Percentiles rank a stretch among this genome's conserved stretches.
Evolutionary conservation across 2,888 invertebrate species (phyloP).

Genomic region (Drosophila kokeensis): DNA sequence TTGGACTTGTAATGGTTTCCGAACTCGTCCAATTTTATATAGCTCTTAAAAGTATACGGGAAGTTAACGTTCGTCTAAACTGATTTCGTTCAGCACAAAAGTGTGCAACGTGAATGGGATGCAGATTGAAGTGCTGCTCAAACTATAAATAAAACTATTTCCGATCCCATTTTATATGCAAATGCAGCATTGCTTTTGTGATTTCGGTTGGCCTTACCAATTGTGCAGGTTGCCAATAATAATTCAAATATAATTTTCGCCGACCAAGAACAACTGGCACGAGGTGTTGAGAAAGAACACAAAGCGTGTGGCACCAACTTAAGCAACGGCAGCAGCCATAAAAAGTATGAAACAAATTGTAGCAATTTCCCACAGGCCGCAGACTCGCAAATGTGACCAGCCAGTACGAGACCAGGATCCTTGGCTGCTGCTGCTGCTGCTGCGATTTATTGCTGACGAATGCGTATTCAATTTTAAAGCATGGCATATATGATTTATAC

Average conservation of each 20-base stretch:
- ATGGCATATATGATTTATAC: conserved; percentile 77
- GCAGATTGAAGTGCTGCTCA: conserved; percentile 11
- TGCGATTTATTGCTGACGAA: conserved; percentile 80
- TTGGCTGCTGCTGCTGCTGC: conserved; percentile 26
- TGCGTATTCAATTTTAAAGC: conserved; percentile 79
- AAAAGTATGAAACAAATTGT: conserved; percentile 80
- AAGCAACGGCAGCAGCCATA: conserved; percentile 47
- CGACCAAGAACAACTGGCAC: conserved; percentile 31
- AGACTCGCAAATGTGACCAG: conserved; percentile 73
- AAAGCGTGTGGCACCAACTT: conserved; percentile 14
- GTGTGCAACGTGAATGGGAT: conserved; percentile 23
- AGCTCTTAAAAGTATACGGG: conserved; percentile 32
- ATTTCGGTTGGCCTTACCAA: conserved; percentile 30
- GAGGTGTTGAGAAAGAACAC: conserved; percentile 30
- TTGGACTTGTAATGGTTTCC: neutral
- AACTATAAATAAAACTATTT: conserved; percentile 49
- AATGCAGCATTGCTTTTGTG: conserved; percentile 60
- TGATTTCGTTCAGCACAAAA: conserved; percentile 32
- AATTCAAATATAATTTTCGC: conserved; percentile 66
- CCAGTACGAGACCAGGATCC: conserved; percentile 25
- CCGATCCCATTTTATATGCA: conserved; percentile 73
- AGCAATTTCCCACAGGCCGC: conserved; percentile 70
- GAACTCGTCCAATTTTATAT: neutral
- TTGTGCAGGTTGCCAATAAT: conserved; percentile 53
- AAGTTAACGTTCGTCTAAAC: neutral